Evolutionary conservation across 2,113 vertebrate species (phyloP), one percentile per base, ranked within the genome.

Genomic region (Camelus bactrianus): DNA sequence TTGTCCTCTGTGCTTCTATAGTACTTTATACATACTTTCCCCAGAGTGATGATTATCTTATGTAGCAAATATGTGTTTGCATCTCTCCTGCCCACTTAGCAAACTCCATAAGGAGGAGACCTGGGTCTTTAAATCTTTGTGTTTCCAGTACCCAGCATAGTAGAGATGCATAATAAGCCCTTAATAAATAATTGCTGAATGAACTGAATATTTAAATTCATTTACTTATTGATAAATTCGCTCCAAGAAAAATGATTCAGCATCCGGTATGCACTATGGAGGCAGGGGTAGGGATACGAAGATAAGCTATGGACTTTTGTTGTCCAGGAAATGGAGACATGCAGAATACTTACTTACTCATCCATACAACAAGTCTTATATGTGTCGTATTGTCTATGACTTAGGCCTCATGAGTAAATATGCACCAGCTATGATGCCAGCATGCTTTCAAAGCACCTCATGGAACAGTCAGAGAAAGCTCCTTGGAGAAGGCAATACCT

Each of bases 141-240:
- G 42, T 35, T 70, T 54, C 46, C 26, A 52, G 42, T 64, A 19
- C 16, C 4, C 20, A 64, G 3, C 60, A 64, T 46, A 70, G 38
- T 48, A 67, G 60, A 11, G 19, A 38, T 73, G 1, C 6, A 28
- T 67, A 64, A 67, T 54, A 11, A 4, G 3, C 12, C 46, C 62
- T 48, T 86, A 65, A 16, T 83, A 92, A 92, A 46, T 94, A 76
- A 77, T 79, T 65, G 26, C n/a, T 73, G 20, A 94, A 56, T 30
- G 14, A 86, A 58, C 48, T 58, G 32, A 75, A 12, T 46, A 90
- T 90, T 86, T 85, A 14, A 92, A 26, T 67, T 58, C 19, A 20
- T 64, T 85, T 42, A 13, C 62, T 72, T 77, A 26, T 56, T 52
- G 14, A 83, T 52, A 54, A 76, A 38, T 86, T 75, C 35, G n/a